phyloP scores from a whole-genome alignment of 2,888 invertebrate species.

The Caenorhabditis sp. region DNA sequence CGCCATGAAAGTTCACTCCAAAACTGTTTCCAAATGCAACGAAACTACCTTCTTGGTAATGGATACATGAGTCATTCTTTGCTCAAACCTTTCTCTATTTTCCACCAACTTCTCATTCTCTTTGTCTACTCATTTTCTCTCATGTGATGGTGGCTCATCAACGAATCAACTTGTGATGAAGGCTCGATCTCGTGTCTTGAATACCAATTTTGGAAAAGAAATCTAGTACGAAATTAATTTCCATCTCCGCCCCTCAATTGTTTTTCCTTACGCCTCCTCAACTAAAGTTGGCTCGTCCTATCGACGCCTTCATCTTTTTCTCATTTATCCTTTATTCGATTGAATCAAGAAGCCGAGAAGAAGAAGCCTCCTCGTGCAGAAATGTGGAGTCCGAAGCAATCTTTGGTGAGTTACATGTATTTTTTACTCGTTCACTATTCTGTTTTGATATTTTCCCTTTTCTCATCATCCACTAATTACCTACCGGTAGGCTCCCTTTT shows the following conservation, averaged over 20 bases:
- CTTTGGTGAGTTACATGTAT: conserved; percentile 56
- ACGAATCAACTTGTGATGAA: conserved; percentile 17
- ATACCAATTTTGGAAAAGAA: conserved; percentile 47
- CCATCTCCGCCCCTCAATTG: conserved; percentile 19
- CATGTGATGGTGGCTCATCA: conserved; percentile 41
- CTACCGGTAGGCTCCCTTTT: background rate
- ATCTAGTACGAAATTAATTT: conserved; percentile 53
- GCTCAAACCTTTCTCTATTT: conserved; percentile 1
- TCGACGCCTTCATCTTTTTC: conserved; percentile 26
- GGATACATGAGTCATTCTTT: conserved; percentile 27
- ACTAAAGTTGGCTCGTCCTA: conserved; percentile 26
- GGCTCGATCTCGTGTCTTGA: conserved; percentile 34
- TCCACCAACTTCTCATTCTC: conserved; percentile 15
- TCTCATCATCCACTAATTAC: conserved; percentile 23
- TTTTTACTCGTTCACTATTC: conserved; percentile 40
- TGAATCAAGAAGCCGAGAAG: conserved; percentile 38
- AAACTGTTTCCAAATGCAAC: conserved; percentile 16
- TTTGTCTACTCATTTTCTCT: conserved; percentile 22
- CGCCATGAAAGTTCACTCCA: background rate
- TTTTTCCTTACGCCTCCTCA: conserved; percentile 17
- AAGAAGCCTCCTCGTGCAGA: conserved; percentile 25
- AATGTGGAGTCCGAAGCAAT: conserved; percentile 62
- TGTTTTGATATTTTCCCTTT: conserved; percentile 20
- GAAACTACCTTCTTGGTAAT: background rate
- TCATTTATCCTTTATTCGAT: conserved; percentile 26